Base-by-base conservation (phyloP, 2,113 vertebrate genomes). In the Felis chaus region DNA sequence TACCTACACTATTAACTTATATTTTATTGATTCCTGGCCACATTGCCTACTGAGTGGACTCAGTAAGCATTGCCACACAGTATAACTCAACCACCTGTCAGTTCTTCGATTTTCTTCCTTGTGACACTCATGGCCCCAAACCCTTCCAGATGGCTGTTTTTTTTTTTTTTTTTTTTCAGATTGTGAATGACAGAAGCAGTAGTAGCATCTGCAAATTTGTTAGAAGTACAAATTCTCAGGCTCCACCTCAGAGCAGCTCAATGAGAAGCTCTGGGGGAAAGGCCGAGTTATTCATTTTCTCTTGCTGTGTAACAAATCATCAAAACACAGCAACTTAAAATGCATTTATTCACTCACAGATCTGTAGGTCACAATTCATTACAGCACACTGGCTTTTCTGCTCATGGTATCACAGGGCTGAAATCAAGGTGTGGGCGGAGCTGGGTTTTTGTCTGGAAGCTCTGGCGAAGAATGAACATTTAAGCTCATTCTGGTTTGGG, bases 131-230 rank as follows among this genome's bases (percentile, higher is more conserved):
- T 25, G 18, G 19, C 23, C 18, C 9, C 5, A 23, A 82, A 31
- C 13, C 68, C 23, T 80, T 36, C 1, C 13, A 25, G 1, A 14
- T 3, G 21, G 10, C 0, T 45, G 31, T 53, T 53, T 16, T 4
- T 18, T 53, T 53, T 1, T 45, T 1, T 9, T 45, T 45, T 5
- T 57, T 57, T 57, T 57, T 19, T 57, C 16, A 63, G 23, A 33
- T 10, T 63, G n/a, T 74, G 33, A 16, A 4, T 1, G 23, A 9
- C 1, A 39, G 45, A 45, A 45, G 8, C 2, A 53, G 4, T 0
- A 80, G 18, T 13, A 41, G 25, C 3, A 33, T 10, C 7, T 16
- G 25, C 3, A 80, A 55, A 74, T 1, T 29, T 10, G 13, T 39
- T 31, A 48, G 3, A 31, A n/a, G n/a, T 50, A 63, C 13, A 73